These are phyloP conservation scores for Sapayoa aenigma DNA, from an alignment of 2,113 vertebrate species.

Conservation along the genomic window DNA sequence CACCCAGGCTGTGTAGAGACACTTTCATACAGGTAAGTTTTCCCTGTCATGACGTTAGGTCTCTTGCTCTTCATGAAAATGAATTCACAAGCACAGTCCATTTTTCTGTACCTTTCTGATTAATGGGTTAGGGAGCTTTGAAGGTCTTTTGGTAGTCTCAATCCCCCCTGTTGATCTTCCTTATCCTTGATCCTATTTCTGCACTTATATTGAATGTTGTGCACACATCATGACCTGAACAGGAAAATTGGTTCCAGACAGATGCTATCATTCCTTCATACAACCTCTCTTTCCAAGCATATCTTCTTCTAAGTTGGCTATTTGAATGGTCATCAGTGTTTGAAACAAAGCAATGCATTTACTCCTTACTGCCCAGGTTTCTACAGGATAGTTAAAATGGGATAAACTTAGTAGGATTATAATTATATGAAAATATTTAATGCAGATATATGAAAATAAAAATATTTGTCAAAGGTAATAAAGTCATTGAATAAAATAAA, in stretches of 20 bases:
- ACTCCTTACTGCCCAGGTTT: background rate
- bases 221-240: background rate
- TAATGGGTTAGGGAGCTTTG: background rate
- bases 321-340: background rate
- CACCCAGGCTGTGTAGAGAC: background rate
- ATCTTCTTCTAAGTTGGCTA: background rate
- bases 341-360: background rate
- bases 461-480: background rate
- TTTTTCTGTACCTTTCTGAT: background rate
- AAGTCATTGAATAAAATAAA: background rate
- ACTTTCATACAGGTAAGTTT: background rate
- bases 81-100: background rate
- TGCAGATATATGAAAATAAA: background rate
- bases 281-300: background rate
- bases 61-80: too few species aligned
- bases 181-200: background rate
- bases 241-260: background rate
- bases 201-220: fast-evolving
- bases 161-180: background rate
- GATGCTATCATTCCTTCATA: fast-evolving
- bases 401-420: background rate
- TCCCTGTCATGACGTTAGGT: background rate
- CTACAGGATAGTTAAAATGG: background rate
- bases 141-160: background rate
- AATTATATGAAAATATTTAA: background rate